phyloP scores from a whole-genome alignment of 2,888 invertebrate species.

The Drosophila heteroneura region DNA sequence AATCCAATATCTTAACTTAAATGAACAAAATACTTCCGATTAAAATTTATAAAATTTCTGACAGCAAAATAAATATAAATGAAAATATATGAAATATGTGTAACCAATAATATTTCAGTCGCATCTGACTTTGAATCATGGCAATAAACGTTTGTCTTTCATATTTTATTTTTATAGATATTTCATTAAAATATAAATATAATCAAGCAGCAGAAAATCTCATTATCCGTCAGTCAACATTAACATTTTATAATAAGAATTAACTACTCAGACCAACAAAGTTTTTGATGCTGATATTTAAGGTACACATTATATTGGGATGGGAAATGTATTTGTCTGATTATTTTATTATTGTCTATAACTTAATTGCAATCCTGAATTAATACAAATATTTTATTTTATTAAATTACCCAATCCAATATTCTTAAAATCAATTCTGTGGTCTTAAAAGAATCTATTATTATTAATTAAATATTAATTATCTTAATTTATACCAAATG shows the following conservation, averaged over 20 bases:
- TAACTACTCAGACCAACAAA: not conserved
- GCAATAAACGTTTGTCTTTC: not conserved
- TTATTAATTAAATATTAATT: not conserved
- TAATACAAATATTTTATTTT: not conserved
- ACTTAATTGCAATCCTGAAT: not conserved
- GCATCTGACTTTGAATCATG: not conserved
- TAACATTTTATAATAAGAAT: not conserved
- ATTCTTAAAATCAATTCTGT: no score
- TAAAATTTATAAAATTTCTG: not conserved
- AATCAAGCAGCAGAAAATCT: not conserved
- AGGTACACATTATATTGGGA: not conserved
- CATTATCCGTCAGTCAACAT: not conserved
- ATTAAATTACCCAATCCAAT: no score
- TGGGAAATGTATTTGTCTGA: not conserved
- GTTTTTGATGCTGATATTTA: not conserved
- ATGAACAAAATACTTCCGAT: not conserved
- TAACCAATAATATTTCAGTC: not conserved
- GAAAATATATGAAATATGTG: not conserved
- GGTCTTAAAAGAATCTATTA: no score
- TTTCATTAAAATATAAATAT: not conserved
- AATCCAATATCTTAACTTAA: not conserved
- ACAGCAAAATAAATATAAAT: not conserved
- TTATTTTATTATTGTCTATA: not conserved
- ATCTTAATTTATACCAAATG: not conserved
- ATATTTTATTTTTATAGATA: not conserved